phyloP scores from a whole-genome alignment of 2,113 vertebrate genomes.

The Muntiacus muntjak region DNA sequence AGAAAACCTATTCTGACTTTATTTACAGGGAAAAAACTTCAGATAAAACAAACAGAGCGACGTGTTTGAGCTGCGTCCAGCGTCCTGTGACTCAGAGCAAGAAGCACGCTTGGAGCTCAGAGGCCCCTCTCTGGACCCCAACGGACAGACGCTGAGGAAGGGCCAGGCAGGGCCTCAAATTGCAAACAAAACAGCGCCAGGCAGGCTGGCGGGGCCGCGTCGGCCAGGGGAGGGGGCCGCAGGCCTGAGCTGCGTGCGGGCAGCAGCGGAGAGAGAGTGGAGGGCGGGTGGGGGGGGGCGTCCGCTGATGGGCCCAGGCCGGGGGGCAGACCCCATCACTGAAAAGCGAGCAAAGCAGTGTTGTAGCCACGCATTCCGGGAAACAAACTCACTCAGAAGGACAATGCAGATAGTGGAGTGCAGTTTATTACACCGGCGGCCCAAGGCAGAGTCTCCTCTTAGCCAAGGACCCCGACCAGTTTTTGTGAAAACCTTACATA shows the following conservation, averaged over 20 bases:
- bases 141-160: neutral
- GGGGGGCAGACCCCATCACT: too few species aligned
- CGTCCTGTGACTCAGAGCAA: neutral
- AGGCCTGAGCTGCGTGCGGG: neutral
- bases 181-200: neutral
- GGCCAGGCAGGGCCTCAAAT: too few species aligned
- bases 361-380: rapidly evolving
- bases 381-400: neutral
- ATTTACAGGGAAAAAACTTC: neutral
- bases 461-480: neutral
- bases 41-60: too few species aligned
- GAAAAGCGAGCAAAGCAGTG: neutral
- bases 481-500: neutral
- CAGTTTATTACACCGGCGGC: rapidly evolving
- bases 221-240: rapidly evolving
- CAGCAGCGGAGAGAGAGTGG: neutral
- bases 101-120: neutral
- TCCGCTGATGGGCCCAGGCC: too few species aligned
- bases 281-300: neutral
- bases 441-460: neutral
- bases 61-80: neutral
- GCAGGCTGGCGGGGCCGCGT: rapidly evolving
- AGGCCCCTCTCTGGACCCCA: neutral
- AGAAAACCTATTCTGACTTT: neutral
- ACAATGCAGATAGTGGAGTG: neutral